Evolutionary conservation across 2,797 vertebrate species (phyloP).

Genomic region (Orientallactaga sibirica): DNA sequence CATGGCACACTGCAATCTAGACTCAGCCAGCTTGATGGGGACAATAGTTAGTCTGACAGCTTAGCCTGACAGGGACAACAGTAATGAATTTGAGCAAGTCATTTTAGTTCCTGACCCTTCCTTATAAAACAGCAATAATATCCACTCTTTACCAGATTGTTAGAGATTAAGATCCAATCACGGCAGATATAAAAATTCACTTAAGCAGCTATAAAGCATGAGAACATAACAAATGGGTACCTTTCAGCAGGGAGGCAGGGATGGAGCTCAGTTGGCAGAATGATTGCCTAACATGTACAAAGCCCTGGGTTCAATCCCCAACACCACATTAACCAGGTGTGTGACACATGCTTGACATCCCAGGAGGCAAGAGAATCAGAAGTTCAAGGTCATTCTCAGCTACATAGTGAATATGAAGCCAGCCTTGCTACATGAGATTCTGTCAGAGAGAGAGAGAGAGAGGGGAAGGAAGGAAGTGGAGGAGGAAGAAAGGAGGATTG

Average conservation of each 20-base stretch:
- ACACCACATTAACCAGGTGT: too few relatives aligned
- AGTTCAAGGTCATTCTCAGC: too few relatives aligned
- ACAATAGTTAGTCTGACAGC: neutral
- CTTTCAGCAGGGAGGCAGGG: neutral
- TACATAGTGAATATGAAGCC: too few relatives aligned
- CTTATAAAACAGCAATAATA: neutral
- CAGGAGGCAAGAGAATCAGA: too few relatives aligned
- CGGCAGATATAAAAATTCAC: neutral
- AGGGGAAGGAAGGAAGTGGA: too few relatives aligned
- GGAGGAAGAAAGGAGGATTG: too few relatives aligned
- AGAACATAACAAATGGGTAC: neutral
- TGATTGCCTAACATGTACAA: too few relatives aligned
- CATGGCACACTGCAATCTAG: neutral
- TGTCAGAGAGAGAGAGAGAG: too few relatives aligned
- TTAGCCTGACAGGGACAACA: neutral
- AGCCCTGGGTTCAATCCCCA: too few relatives aligned
- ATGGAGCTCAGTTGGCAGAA: too few relatives aligned
- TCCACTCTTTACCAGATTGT: neutral
- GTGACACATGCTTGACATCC: too few relatives aligned
- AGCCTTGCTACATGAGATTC: too few relatives aligned
- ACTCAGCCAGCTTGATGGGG: neutral
- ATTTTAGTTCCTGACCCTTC: neutral
- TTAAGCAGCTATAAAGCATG: neutral
- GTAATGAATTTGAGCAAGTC: neutral
- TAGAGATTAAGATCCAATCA: neutral